Base-by-base conservation (phyloP, 1,140 invertebrate genomes). In the Ylistrum balloti region DNA sequence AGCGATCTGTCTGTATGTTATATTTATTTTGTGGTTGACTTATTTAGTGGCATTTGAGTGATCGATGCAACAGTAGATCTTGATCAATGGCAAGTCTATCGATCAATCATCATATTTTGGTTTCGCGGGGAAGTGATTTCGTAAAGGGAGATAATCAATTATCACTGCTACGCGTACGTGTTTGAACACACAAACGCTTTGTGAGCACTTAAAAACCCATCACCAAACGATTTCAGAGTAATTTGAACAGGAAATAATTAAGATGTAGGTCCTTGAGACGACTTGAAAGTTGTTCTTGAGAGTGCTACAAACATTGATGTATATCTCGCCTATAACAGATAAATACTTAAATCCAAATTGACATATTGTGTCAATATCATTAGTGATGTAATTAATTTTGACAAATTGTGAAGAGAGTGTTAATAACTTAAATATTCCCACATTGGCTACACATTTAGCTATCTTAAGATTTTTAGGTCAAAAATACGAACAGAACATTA, bases 221-320 rank as follows among this genome's bases (percentile, higher is more conserved):
- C 3, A 45, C 20, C 41, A 45, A 17, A 45, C 10, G 10, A 74
- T 74, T 11, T 38, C 35, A 38, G 5, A 2, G 56, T 74, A 74
- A 74, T 74, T 7, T 74, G 56, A 74, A 74, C 56, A 74, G 56
- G 56, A 74, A 74, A 74, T n/a, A 74, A 74, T 74, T 74, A 74
- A 5, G 56, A 48, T 28, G 9, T 1, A 74, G 56, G 56, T n/a
- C 22, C 56, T 74, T 28, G 56, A 74, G 56, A 1, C 5, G 5
- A 28, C n/a, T 74, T 74, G 22, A 74, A 28, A n/a, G n/a, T 74
- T 20, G 15, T 56, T 56, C 22, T 28, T 74, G 17, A 74, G 56
- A 28, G 56, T 28, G 56, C 56, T 74, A 74, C 22, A 74, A 28
- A 74, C 22, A 28, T 5, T 74, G 22, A 74, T 28, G 22, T 74